Percentiles rank a stretch among this genome's conserved stretches.
Evolutionary conservation across 2,113 vertebrate species (phyloP).

Genomic region (Nansenia antarctica): DNA sequence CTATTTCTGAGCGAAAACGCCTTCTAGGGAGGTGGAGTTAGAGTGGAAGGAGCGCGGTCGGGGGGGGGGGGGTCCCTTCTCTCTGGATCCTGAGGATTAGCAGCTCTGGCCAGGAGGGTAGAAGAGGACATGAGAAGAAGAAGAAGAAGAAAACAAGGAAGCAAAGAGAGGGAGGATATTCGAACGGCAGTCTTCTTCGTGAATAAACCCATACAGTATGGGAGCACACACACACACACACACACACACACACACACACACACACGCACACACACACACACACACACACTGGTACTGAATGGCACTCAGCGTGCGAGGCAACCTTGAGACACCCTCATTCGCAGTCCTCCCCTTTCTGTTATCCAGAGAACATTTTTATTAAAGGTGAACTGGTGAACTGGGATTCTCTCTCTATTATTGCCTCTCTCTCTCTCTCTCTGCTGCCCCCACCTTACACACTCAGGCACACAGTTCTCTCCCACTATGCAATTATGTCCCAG

Average conservation of each 20-base stretch:
- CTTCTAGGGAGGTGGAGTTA: constrained; percentile 38
- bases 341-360: constrained; percentile 25
- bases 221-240: neutral
- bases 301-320: neutral
- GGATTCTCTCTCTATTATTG: constrained; percentile 28
- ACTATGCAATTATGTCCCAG: constrained; percentile 40
- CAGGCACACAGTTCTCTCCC: constrained; percentile 27
- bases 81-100: neutral
- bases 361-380: constrained; percentile 15
- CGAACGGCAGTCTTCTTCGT: constrained; percentile 19
- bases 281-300: neutral
- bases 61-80: constrained; percentile 8
- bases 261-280: constrained; percentile 16
- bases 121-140: neutral
- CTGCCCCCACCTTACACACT: constrained; percentile 23
- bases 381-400: constrained; percentile 43
- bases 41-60: constrained; percentile 23
- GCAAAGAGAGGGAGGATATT: constrained; percentile 20
- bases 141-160: neutral
- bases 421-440: constrained; percentile 25
- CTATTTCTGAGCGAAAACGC: constrained; percentile 57
- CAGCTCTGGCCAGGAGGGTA: neutral
- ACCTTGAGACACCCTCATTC: constrained; percentile 15
- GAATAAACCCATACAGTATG: constrained; percentile 4
- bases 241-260: constrained; percentile 7